Conservation (phyloP, 2,888 invertebrate species). For the Alloscopus bannaensis region DNA sequence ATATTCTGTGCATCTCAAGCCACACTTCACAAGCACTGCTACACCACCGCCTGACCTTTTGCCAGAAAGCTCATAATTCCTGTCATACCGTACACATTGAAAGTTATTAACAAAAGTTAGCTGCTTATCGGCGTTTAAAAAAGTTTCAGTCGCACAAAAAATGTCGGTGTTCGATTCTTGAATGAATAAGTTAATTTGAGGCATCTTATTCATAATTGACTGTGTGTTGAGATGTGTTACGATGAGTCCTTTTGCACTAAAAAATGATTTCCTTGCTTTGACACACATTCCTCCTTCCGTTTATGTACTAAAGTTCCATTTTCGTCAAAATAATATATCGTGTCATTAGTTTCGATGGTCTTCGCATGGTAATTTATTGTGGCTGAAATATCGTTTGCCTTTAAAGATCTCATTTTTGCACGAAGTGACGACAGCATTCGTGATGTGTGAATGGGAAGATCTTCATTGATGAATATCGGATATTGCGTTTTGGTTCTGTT, state of each 20-base stretch:
- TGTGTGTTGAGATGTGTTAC: neutral
- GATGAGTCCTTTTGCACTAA: neutral
- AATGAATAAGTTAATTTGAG: neutral
- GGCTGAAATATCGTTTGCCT: neutral
- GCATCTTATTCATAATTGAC: neutral
- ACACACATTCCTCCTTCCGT: too few species aligned
- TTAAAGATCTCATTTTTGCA: neutral
- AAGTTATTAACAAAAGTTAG: neutral
- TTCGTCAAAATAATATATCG: neutral
- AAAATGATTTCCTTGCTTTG: too few species aligned
- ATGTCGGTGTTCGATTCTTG: neutral
- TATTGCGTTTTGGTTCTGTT: neutral
- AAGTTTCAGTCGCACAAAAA: neutral
- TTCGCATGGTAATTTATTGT: conserved; percentile 6
- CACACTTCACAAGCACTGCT: neutral
- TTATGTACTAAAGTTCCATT: neutral
- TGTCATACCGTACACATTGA: neutral
- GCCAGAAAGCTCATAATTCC: neutral
- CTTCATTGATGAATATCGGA: neutral
- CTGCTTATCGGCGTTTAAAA: neutral
- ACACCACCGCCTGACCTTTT: neutral
- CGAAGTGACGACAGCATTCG: neutral
- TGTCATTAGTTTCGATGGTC: neutral
- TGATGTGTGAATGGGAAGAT: neutral
- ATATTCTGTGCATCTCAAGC: neutral